Percentiles rank a stretch among this genome's conserved stretches.
Evolutionary conservation across 2,113 vertebrate species (phyloP).

Genomic region (Probosciger aterrimus): DNA sequence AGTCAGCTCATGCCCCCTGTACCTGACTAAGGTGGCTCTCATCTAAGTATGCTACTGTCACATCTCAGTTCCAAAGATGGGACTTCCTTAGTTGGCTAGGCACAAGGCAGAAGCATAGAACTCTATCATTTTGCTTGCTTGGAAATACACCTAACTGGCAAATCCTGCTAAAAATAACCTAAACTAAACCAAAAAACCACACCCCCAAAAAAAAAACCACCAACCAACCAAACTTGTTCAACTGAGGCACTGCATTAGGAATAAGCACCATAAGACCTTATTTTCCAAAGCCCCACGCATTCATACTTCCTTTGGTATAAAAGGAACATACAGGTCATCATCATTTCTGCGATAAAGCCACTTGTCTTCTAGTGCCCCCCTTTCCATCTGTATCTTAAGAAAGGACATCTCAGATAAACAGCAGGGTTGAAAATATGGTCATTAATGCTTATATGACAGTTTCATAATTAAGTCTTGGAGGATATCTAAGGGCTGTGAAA

Average conservation of each 20-base stretch:
- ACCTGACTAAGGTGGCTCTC: background rate
- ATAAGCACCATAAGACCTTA: background rate
- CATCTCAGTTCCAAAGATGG: background rate
- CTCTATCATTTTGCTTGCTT: background rate
- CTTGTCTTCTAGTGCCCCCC: background rate
- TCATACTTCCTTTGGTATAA: background rate
- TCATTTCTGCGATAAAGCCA: background rate
- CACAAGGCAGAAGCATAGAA: background rate
- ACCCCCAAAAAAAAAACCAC: background rate
- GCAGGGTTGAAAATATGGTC: background rate
- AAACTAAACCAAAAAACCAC: background rate
- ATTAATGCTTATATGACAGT: background rate
- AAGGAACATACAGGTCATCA: background rate
- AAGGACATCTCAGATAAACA: background rate
- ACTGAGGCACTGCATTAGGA: background rate
- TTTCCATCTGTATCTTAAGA: background rate
- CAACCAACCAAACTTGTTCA: background rate
- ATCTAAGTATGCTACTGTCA: background rate
- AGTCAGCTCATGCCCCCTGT: background rate
- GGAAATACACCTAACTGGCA: background rate
- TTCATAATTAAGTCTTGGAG: background rate
- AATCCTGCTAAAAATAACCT: background rate
- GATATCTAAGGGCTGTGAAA: background rate
- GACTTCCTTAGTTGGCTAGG: background rate
- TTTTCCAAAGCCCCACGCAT: rapidly evolving